phyloP scores from a whole-genome alignment of 2,797 vertebrate species.

The Neosalanx taihuensis region DNA sequence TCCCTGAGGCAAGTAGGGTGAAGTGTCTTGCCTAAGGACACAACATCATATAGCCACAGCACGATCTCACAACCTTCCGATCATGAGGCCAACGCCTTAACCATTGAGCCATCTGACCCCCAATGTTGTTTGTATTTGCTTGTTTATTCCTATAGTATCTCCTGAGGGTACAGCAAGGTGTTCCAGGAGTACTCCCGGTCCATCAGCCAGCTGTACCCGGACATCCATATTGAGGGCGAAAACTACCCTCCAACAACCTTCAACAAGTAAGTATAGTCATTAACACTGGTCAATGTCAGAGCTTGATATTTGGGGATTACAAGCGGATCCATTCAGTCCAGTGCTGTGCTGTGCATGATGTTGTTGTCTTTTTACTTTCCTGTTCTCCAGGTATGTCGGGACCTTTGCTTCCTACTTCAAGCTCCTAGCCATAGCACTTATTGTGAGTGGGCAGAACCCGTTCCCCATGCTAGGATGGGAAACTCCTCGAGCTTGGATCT shows the following conservation, averaged over 20 bases:
- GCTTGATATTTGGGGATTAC: no score
- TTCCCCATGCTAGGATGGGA: slow-evolving; percentile 65
- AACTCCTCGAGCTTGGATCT: slow-evolving; percentile 70
- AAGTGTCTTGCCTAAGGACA: no score
- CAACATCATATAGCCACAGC: no score
- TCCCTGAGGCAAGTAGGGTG: no score
- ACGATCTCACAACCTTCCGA: no score
- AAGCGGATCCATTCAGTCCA: no score
- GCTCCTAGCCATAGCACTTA: slow-evolving; percentile 68
- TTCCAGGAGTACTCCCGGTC: slow-evolving; percentile 78
- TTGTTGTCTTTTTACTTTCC: background rate
- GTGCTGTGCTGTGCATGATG: no score
- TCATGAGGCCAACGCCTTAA: no score
- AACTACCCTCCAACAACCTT: slow-evolving; percentile 72
- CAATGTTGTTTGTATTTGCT: background rate
- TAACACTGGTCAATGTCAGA: no score
- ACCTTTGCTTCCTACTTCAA: slow-evolving; percentile 75
- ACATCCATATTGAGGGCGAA: slow-evolving; percentile 73
- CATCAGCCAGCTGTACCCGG: slow-evolving; percentile 76
- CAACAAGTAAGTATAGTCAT: slow-evolving; percentile 62
- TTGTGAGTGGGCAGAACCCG: slow-evolving; percentile 74
- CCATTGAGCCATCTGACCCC: no score
- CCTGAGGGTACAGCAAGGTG: slow-evolving; percentile 80
- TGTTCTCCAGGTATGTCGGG: slow-evolving; percentile 56
- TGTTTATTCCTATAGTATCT: slow-evolving; percentile 60